These are phyloP conservation scores for Lymantria dispar DNA, from an alignment of 2,888 invertebrate genomes.

Conservation along the genomic window DNA sequence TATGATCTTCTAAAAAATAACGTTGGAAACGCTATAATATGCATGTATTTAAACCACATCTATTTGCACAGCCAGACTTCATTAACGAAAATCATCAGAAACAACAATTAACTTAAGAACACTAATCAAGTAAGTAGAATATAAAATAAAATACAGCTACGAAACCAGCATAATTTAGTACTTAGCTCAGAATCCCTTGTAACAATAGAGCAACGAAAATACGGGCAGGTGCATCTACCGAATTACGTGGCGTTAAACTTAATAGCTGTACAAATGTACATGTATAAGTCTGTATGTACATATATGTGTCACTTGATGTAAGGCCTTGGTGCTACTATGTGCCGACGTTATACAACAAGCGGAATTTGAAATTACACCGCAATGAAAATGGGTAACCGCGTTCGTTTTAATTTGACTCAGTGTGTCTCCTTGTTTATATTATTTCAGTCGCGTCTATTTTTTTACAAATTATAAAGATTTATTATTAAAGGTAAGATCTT, in stretches of 20 bases:
- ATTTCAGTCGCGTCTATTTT: not conserved
- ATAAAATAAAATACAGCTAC: conserved; percentile 34
- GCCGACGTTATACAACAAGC: conserved; percentile 39
- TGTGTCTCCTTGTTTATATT: conserved; percentile 27
- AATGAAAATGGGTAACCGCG: conserved; percentile 36
- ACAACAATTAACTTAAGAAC: conserved; percentile 1
- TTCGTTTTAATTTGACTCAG: conserved; percentile 39
- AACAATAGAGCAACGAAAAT: conserved; percentile 46
- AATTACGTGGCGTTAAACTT: conserved; percentile 55
- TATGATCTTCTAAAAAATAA: too few relatives aligned
- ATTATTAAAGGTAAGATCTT: not conserved
- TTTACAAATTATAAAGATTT: not conserved
- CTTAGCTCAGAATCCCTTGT: conserved; percentile 33
- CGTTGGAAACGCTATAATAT: too few relatives aligned
- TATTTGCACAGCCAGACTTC: too few relatives aligned
- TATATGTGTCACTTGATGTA: conserved; percentile 38
- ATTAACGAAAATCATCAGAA: not conserved
- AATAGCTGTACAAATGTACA: conserved; percentile 40
- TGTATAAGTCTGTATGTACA: conserved; percentile 11
- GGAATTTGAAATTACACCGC: conserved; percentile 52
- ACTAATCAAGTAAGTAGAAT: conserved; percentile 23
- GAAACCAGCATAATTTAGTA: conserved; percentile 39
- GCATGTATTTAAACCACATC: too few relatives aligned
- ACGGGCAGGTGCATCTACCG: conserved; percentile 61
- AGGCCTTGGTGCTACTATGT: conserved; percentile 39